Evolutionary conservation across 2,113 vertebrate genomes (phyloP), one percentile per base, ranked within the genome.

Genomic region (Serilophus lunatus): DNA sequence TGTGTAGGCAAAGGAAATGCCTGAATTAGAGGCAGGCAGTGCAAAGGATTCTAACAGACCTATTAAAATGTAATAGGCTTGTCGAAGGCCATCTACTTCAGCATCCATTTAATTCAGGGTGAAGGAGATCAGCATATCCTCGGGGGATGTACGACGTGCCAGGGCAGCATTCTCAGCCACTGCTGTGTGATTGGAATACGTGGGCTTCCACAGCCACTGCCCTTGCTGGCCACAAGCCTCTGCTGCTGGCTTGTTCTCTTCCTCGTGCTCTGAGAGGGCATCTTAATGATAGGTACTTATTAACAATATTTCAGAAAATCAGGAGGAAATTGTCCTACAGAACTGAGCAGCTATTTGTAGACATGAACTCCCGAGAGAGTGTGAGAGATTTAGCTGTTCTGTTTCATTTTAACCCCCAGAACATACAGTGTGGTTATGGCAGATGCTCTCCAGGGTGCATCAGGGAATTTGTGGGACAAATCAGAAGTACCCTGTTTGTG

Each of bases 31-130:
- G 35, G 15, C 38, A 15, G 3, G 7, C 72, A 12, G 6, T 25
- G 31, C 7, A 31, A 70, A n/a, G 47, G 50, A 84, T 64, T 86
- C 82, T 75, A 33, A 81, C 66, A 5, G 19, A 47, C 49, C 71
- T 53, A 49, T 92, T 96, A 90, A 93, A 90, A 90, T 71, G 71
- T 60, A 88, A 78, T 53, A 40, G 92, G 68, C 82, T 93, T 92
- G 76, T 96, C 31, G 16, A 64, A 83, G 79, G 64, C 79, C 49
- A 61, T 90, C 71, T 64, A 3, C 64, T 88, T 51, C 63, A 83
- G 51, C 60, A 22, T 49, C 63, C 38, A 7, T 88, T 78, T 81
- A 83, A 94, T 81, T 63, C 18, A 20, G 60, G 56, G 64, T 86
- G 92, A 83, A 50, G 90, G 22, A 68, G 75, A 83, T 82, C 56